Base-by-base conservation (phyloP, 2,888 invertebrate genomes). In the Eulithis testata region DNA sequence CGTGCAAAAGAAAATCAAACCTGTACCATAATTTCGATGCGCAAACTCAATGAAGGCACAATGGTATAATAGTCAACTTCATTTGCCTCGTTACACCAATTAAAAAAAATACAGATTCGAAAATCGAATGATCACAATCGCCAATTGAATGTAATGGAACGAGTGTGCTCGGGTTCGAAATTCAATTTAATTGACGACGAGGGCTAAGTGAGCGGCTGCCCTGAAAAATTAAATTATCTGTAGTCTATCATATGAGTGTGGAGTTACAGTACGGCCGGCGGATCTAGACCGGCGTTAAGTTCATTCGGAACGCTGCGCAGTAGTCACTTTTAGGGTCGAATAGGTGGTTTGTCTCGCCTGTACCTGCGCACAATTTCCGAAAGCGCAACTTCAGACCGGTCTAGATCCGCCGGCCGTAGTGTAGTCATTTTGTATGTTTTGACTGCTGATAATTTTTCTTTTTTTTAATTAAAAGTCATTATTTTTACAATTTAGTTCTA, bases 81-180 rank as follows among this genome's bases (percentile, higher is more conserved):
- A 63, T 66, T 67, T 66, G 58, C 55, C 64, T 72, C 67, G 68
- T 72, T 69, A 72, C 66, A 68, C 53, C 60, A 63, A 60, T 67
- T 61, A 60, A 70, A 72, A 72, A 72, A 71, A 68, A 69, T 63
- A 71, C 66, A 65, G 71, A 71, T 69, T 70, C 63, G 59, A 75
- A 76, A 73, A 65, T 70, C 68, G 72, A 75, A 74, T 71, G 68
- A 76, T 73, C 69, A 74, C 68, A 76, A 73, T 75, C 72, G 64
- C 68, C 73, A 71, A 71, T 74, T 74, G 76, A 74, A 74, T 74
- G 74, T 73, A 73, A 76, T 71, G 71, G 74, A 76, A 73, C 72
- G 75, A 75, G 72, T 73, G 69, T 73, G 71, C 70, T 71, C 70
- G 65, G 67, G 67, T 73, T 74, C 74, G 68, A 72, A 74, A 79